Base-by-base conservation (phyloP, 2,888 invertebrate species). In the Cerastoderma edule region DNA sequence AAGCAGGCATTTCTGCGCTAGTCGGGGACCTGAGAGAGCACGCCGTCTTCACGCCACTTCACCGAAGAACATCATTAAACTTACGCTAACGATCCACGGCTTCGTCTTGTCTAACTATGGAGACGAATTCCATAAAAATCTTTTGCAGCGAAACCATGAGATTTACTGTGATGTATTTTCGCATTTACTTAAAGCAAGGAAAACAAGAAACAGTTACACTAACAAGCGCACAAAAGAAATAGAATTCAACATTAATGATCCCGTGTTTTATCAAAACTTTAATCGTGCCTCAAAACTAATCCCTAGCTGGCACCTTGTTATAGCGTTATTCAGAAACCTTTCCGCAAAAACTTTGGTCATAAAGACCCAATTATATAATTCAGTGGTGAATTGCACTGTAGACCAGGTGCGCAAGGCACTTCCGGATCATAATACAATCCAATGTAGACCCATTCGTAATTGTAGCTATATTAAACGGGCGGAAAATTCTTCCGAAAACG, bases 101-200 rank as follows among this genome's bases (percentile, higher is more conserved):
- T n/a, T n/a, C n/a, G n/a, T n/a, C 50, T 19, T 72, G 32, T 68
- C 69, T 22, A 82, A 78, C 44, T 6, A 50, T 13, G 78, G 80
- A 48, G 78, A 80, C 44, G 74, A 78, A n/a, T 32, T 53, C 1
- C 80, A 84, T 60, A 28, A 82, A 56, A 75, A 78, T 39, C 67
- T 72, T n/a, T 57, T 83, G 30, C 72, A 76, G 75, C 46, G 76
- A 48, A 78, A 84, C 65, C 80, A 82, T 44, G 75, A 66, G 35
- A 24, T 73, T 8, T 83, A 82, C 66, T 10, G 57, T 10, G 32
- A 24, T 3, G 78, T 78, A 16, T 56, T 57, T 44, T 60, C 56
- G 27, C 54, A 79, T 39, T 16, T 74, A 10, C 78, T 70, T 30
- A 72, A 72, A 10, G 60, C 78, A 6, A 78, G 77, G 33, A 63